Percentiles rank a stretch among this genome's conserved stretches.
Evolutionary conservation across 2,888 invertebrate species (phyloP).

Genomic region (Ormyrus pomaceus): DNA sequence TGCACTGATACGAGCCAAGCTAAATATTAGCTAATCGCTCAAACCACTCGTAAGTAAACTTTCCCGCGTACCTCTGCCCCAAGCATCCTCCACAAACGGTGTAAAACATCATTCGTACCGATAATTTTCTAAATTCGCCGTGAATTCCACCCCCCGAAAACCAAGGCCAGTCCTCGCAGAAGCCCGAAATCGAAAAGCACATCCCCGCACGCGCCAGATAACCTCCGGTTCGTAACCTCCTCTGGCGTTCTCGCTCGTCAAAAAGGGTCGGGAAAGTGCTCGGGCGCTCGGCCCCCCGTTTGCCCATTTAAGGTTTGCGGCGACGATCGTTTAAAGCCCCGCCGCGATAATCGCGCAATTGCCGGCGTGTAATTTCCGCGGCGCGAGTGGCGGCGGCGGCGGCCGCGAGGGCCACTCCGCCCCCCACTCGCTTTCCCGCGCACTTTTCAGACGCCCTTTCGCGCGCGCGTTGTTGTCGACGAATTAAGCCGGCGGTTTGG

Average conservation of each 20-base stretch:
- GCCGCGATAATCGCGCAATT: conserved; percentile 74
- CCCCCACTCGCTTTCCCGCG: not conserved
- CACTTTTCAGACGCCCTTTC: conserved; percentile 29
- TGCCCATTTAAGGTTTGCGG: conserved; percentile 51
- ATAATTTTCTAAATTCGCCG: too few species aligned
- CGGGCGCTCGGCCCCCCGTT: conserved; percentile 4
- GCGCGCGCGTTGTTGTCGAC: conserved; percentile 5
- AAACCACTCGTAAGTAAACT: too few species aligned
- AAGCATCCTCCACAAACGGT: too few species aligned
- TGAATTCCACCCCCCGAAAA: too few species aligned
- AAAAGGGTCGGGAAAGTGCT: too few species aligned
- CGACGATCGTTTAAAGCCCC: conserved; percentile 63
- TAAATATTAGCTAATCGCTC: too few species aligned
- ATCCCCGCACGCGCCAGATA: not conserved
- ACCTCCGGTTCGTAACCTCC: not conserved
- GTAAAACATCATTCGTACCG: too few species aligned
- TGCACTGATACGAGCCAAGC: too few species aligned
- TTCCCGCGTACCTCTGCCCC: too few species aligned
- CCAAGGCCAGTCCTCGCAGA: too few species aligned
- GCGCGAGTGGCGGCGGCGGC: conserved; percentile 40
- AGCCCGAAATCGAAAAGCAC: too few species aligned
- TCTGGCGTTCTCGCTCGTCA: not conserved
- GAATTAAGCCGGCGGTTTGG: conserved; percentile 19
- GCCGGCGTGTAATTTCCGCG: conserved; percentile 58
- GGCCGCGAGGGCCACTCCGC: conserved; percentile 19